These are phyloP conservation scores for Pangasius macronema DNA, from an alignment of 2,797 vertebrate genomes.

Conservation along the genomic window DNA sequence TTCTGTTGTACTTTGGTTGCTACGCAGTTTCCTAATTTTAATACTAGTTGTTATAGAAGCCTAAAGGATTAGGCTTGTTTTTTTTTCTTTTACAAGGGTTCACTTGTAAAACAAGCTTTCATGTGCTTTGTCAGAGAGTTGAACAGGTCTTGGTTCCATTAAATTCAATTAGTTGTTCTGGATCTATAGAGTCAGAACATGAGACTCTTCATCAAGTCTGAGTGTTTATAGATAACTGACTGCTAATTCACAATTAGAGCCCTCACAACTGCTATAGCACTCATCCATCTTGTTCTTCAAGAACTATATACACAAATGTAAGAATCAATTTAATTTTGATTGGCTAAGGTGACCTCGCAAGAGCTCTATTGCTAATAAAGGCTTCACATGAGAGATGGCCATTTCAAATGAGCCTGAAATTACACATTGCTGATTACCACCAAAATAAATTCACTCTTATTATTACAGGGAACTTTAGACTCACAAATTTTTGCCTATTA, in stretches of 20 bases:
- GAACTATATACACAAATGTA: neutral
- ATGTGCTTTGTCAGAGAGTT: neutral
- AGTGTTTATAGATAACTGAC: conserved; percentile 11
- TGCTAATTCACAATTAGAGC: too few relatives aligned
- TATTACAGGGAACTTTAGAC: neutral
- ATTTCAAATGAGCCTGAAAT: neutral
- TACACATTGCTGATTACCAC: neutral
- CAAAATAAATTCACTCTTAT: neutral
- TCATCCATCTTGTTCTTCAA: neutral
- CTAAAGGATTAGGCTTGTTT: neutral
- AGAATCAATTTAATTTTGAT: neutral
- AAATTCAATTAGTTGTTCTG: neutral
- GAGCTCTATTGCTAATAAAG: neutral
- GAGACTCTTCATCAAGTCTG: conserved; percentile 16
- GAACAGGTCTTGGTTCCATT: neutral
- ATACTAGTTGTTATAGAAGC: neutral
- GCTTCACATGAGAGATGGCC: neutral
- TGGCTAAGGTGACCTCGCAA: neutral
- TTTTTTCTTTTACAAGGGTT: neutral
- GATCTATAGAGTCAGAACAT: neutral
- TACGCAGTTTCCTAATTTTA: neutral
- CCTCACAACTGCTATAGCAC: neutral
- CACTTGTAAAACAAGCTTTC: neutral
- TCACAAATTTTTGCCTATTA: neutral
- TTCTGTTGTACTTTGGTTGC: neutral